Percentiles rank a stretch among this genome's conserved stretches.
Evolutionary conservation across 2,888 invertebrate genomes (phyloP).

Genomic region (Tinea trinotella): DNA sequence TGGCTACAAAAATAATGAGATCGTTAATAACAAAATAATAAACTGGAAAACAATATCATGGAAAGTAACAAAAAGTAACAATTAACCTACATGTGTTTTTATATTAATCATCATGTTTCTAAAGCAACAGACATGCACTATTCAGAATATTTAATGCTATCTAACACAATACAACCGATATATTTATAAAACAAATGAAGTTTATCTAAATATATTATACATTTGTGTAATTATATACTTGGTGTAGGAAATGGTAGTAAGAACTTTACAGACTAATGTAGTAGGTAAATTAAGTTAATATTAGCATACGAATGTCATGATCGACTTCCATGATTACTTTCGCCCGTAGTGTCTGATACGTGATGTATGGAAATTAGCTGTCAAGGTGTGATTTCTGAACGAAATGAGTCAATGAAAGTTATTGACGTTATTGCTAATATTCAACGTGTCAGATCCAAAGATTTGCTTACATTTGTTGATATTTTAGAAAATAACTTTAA

Average conservation of each 20-base stretch:
- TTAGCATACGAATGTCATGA: background rate
- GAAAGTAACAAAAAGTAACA: constrained; percentile 10
- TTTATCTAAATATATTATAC: no score
- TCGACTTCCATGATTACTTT: background rate
- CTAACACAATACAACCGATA: no score
- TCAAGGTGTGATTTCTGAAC: background rate
- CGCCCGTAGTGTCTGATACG: background rate
- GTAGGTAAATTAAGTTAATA: background rate
- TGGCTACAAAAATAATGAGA: constrained; percentile 17
- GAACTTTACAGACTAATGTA: background rate
- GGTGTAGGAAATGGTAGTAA: no score
- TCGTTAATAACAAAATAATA: constrained; percentile 16
- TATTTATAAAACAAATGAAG: no score
- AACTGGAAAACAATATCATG: constrained; percentile 8
- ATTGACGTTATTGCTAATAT: background rate
- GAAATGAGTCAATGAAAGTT: background rate
- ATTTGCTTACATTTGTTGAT: no score
- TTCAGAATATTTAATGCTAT: no score
- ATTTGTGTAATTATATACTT: no score
- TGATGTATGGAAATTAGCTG: background rate
- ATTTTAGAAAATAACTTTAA: no score
- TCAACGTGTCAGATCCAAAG: no score
- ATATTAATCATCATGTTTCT: background rate
- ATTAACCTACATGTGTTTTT: constrained; percentile 3
- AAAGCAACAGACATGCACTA: no score